Evolutionary conservation across 2,113 vertebrate genomes (phyloP), one percentile per base, ranked within the genome.

Genomic region (Perca fluviatilis): DNA sequence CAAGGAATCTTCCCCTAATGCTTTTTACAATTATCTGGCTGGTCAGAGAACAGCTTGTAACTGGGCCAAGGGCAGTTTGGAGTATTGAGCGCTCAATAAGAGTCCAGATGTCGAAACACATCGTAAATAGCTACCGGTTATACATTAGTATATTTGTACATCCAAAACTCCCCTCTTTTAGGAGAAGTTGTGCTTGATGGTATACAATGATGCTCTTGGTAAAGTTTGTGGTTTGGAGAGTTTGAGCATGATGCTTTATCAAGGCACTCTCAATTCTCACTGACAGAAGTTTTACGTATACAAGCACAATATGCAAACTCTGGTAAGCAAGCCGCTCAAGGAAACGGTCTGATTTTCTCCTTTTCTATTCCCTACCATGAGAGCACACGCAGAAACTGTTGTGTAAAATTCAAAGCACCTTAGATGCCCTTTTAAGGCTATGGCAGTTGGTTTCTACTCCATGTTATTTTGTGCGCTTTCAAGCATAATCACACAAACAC

Each of bases 11-110:
- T 75, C 2, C 58, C 23, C 68, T 14, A 14, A 50, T 82, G 63
- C 58, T 69, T 78, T 80, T 79, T 71, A 85, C 61, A 91, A 74
- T 85, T 84, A 90, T 69, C 58, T 57, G 63, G 53, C 65, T n/a
- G 6, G 49, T 89, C 47, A 77, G 74, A 86, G 85, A 88, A 67
- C 46, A 79, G 49, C 33, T 75, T 79, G 71, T 74, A 90, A 86
- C 60, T 81, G 80, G 79, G 84, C 79, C 54, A 86, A 81, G 79
- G 85, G 51, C 68, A 75, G 40, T 69, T 56, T 69, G n/a, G 62
- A 63, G 43, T 79, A 68, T 33, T 72, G 74, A 84, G 49, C 18
- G 12, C 58, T 27, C 25, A 49, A 2, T 33, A 58, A 79, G 71
- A 79, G 67, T 9, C 40, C 9, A 43, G 8, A 60, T 46, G 27